Conservation (phyloP, 2,888 invertebrate species). For the Aphrophora alni region DNA sequence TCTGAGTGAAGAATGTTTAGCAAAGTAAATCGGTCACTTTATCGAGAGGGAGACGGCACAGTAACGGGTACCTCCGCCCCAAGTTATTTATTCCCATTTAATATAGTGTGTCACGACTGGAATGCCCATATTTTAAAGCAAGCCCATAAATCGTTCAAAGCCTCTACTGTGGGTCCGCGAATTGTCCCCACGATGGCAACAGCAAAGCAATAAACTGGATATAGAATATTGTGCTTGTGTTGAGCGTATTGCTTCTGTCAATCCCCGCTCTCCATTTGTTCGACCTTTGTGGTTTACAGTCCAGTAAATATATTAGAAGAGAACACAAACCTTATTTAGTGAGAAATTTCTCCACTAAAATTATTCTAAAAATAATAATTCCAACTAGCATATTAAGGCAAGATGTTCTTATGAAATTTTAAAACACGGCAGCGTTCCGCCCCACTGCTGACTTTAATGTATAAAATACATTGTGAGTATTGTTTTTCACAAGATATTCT, state of each 20-base stretch:
- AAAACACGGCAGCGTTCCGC: too few relatives aligned
- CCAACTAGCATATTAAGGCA: too few relatives aligned
- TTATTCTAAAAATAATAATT: too few relatives aligned
- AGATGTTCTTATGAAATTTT: too few relatives aligned
- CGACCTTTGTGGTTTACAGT: too few relatives aligned
- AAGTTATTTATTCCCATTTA: conserved; percentile 37
- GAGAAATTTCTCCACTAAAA: too few relatives aligned
- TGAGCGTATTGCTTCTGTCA: neutral
- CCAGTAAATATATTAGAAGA: too few relatives aligned
- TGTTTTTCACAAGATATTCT: too few relatives aligned
- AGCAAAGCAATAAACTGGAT: neutral
- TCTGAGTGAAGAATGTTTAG: conserved; percentile 7
- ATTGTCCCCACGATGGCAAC: conserved; percentile 5
- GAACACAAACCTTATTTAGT: too few relatives aligned
- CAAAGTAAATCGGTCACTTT: neutral
- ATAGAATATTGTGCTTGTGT: neutral
- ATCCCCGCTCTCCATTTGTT: too few relatives aligned
- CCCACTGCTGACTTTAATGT: too few relatives aligned
- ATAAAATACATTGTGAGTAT: too few relatives aligned
- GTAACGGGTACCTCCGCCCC: neutral
- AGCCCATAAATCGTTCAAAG: conserved; percentile 42
- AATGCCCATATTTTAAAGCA: conserved; percentile 40
- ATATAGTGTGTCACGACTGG: conserved; percentile 34
- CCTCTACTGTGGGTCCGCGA: neutral
- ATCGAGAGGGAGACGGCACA: neutral